Percentiles rank a stretch among this genome's conserved stretches.
Evolutionary conservation across 2,797 vertebrate genomes (phyloP).

Genomic region (Apodemus agrarius): DNA sequence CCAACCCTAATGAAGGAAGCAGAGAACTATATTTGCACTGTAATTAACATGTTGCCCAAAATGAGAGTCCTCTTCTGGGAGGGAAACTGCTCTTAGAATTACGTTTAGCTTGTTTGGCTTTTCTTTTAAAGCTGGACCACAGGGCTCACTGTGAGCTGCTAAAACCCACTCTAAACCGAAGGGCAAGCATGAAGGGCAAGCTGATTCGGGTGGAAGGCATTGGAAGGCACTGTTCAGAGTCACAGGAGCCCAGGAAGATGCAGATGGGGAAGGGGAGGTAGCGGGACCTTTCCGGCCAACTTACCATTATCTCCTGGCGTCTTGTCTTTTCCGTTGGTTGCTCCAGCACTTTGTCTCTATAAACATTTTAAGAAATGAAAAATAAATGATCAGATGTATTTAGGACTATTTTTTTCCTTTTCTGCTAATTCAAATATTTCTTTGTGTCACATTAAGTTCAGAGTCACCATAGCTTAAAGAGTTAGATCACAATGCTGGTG

Average conservation of each 20-base stretch:
- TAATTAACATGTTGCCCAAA: conserved; percentile 66
- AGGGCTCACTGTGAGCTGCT: not conserved
- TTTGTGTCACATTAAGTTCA: not conserved
- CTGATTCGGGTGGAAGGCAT: not conserved
- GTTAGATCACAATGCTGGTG: not conserved
- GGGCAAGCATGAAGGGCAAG: not conserved
- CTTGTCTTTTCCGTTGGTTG: conserved; percentile 95
- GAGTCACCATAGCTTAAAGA: not conserved
- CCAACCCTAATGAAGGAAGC: conserved; percentile 77
- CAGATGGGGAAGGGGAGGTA: not conserved
- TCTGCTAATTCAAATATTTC: not conserved
- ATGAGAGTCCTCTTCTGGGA: conserved; percentile 51
- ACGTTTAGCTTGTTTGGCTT: not conserved
- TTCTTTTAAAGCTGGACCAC: conserved; percentile 12
- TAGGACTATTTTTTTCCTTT: not conserved
- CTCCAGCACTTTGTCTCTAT: conserved; percentile 95
- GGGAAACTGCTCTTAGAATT: not conserved
- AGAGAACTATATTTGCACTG: conserved; percentile 70
- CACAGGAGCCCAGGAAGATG: fast-evolving
- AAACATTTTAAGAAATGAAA: conserved; percentile 69
- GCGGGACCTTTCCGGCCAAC: not conserved
- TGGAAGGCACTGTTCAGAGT: not conserved
- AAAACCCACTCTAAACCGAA: not conserved
- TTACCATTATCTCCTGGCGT: conserved; percentile 94
- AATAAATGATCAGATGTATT: not conserved